Evolutionary conservation across 2,797 vertebrate species (phyloP), one percentile per base, ranked within the genome.

Genomic region (Gymnothorax javanicus): DNA sequence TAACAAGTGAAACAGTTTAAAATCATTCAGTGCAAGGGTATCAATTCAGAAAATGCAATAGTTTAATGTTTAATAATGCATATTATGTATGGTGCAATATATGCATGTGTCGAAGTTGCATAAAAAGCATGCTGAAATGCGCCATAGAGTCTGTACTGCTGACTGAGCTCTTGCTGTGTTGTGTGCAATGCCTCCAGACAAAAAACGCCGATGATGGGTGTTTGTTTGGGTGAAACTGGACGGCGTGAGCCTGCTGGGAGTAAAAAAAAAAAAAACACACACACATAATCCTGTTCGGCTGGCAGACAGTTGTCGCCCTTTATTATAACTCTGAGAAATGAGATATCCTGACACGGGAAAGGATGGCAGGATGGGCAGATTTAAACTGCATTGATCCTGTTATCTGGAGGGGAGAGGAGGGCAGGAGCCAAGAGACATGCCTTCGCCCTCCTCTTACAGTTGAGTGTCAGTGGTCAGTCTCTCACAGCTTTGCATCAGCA

Each of bases 31-130:
- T 13, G 43, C 33, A 50, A 43, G 73, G 43, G 73, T 20, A 77
- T 77, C 73, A 7, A 43, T 43, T 77, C 13, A 15, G 73, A 13
- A 52, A 52, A 77, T 43, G 1, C 25, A 73, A 33, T 73, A 27
- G 33, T 73, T 27, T 73, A 73, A 23, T 73, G 12, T 73, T 73
- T 73, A 73, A 73, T 73, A 73, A 73, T 77, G 33, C 73, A 50
- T 77, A 23, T 77, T 52, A 73, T 73, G 69, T 15, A 43, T 15
- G 69, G 69, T 73, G 69, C 13, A 73, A 73, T 73, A 73, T 73
- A 27, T 27, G 27, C 64, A 25, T 9, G 64, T 69, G 25, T 69
- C n/a, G 9, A 69, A 69, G 64, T 25, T 77, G 73, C 33, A 17
- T 33, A 50, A 33, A 50, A 52, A 33, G 73, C 43, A 77, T 20